Evolutionary conservation across 37 sponge, comb jelly and placozoan species (phyloP).

Genomic region (Beroe forskalii): DNA sequence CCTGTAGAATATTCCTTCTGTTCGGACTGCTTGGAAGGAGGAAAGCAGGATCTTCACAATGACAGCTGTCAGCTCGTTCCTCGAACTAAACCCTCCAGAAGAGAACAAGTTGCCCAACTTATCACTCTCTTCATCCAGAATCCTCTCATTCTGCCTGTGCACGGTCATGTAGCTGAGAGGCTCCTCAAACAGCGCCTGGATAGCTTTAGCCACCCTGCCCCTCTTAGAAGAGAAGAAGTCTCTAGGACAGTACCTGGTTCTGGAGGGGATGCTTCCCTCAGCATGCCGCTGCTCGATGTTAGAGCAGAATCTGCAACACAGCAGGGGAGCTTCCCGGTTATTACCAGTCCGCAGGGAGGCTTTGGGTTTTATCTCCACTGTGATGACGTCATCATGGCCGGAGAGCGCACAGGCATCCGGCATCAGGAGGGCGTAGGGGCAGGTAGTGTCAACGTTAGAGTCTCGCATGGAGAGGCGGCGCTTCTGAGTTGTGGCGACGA

Average conservation of each 20-base stretch:
- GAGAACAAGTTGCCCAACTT: neutral
- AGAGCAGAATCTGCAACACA: conserved; percentile 47
- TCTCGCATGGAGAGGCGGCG: neutral
- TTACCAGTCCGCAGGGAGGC: neutral
- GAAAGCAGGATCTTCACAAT: conserved; percentile 50
- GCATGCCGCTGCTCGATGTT: conserved; percentile 19
- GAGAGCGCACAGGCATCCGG: conserved; percentile 52
- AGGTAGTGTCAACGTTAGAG: neutral
- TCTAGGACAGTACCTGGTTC: conserved; percentile 29
- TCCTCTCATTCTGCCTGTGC: neutral
- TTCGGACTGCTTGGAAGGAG: neutral
- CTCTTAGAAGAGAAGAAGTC: conserved; percentile 13
- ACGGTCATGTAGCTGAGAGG: conserved; percentile 60
- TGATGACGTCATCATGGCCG: conserved; percentile 5
- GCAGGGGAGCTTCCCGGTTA: neutral
- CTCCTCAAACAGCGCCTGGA: neutral
- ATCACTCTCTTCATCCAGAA: conserved; percentile 45
- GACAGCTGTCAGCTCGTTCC: conserved; percentile 36
- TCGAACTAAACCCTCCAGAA: neutral
- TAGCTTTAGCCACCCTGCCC: conserved; percentile 3
- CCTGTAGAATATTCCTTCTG: conserved; percentile 19
- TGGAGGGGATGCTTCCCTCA: neutral
- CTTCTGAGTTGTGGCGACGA: neutral
- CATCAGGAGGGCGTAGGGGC: conserved; percentile 53
- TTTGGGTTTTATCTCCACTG: conserved; percentile 45